Evolutionary conservation across 2,113 vertebrate species (phyloP).

Genomic region (Dendropsophus ebraccatus): DNA sequence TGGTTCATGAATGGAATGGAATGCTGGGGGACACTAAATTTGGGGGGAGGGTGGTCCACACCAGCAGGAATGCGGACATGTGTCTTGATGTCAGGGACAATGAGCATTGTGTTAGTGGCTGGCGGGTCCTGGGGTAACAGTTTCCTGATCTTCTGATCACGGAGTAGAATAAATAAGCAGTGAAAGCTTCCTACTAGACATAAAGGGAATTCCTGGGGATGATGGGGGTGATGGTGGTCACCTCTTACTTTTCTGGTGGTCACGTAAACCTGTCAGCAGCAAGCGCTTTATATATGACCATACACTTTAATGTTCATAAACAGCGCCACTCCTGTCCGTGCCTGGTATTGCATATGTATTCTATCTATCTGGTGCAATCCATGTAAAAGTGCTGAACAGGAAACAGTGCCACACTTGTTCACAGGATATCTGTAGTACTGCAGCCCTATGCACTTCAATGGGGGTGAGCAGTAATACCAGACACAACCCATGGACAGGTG

Average conservation of each 20-base stretch:
- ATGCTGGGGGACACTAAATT: not conserved
- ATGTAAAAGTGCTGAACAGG: no score
- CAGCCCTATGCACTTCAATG: no score
- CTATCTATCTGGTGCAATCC: no score
- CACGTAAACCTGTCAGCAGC: not conserved
- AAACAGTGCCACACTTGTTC: no score
- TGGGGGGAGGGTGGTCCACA: no score
- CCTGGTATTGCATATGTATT: no score
- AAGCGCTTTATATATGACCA: no score
- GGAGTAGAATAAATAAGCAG: slow-evolving; percentile 1
- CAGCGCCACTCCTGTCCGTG: no score
- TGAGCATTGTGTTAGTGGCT: not conserved
- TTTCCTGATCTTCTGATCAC: slow-evolving; percentile 1
- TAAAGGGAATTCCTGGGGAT: not conserved
- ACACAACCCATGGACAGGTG: no score
- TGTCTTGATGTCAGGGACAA: not conserved
- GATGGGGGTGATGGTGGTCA: not conserved
- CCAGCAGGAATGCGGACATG: not conserved
- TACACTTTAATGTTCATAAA: no score
- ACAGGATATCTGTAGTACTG: no score
- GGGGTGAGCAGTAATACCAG: no score
- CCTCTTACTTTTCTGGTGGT: not conserved
- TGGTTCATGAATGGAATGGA: not conserved
- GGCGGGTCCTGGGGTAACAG: not conserved
- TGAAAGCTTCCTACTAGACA: not conserved